Conservation (phyloP, 2,888 invertebrate genomes). For the Drosophila picticornis region DNA sequence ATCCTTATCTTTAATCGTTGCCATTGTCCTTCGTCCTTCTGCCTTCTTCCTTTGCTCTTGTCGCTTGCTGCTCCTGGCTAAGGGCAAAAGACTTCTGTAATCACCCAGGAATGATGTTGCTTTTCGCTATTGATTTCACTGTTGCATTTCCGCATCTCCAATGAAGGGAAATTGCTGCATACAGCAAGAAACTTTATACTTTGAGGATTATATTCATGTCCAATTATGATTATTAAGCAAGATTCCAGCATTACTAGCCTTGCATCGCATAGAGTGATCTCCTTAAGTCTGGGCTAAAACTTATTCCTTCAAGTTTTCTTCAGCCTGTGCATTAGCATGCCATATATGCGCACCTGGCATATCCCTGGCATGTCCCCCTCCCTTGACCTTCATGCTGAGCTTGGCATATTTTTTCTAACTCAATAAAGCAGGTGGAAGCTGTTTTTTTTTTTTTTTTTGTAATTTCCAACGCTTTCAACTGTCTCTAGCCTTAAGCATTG, state of each 20-base stretch:
- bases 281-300: background rate
- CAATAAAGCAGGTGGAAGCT: background rate
- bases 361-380: background rate
- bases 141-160: slow-evolving; percentile 50
- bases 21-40: slow-evolving; percentile 11
- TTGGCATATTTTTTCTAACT: background rate
- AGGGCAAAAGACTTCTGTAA: slow-evolving; percentile 7
- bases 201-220: background rate
- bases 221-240: background rate
- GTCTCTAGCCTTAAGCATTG: background rate
- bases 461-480: background rate
- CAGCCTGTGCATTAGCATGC: background rate
- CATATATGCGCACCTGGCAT: background rate
- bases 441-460: background rate
- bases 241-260: background rate
- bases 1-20: slow-evolving; percentile 47
- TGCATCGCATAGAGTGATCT: background rate
- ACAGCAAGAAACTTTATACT: background rate
- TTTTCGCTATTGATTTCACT: slow-evolving; percentile 17
- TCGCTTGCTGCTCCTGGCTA: background rate
- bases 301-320: background rate
- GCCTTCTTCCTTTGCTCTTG: background rate
- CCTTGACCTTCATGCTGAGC: background rate
- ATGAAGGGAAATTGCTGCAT: slow-evolving; percentile 42
- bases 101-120: slow-evolving; percentile 8